Conservation (phyloP, 2,797 vertebrate genomes). For the Pseudocheirus occidentalis region DNA sequence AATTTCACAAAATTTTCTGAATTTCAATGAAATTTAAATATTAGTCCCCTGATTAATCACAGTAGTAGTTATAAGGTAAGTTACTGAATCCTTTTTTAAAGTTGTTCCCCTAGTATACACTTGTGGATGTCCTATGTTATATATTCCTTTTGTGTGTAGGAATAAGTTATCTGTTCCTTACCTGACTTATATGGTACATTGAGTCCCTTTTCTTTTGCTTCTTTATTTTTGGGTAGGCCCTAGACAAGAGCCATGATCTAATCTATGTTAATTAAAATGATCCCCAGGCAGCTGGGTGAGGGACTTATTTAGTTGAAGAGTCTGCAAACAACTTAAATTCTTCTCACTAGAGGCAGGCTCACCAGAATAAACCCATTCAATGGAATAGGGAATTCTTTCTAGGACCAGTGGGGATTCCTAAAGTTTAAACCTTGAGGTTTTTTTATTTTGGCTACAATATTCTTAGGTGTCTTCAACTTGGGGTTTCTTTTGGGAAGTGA, state of each 20-base stretch:
- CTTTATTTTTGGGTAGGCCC: not conserved
- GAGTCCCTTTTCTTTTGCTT: not conserved
- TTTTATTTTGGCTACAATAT: not conserved
- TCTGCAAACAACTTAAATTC: not conserved
- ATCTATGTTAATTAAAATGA: not conserved
- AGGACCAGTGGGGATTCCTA: not conserved
- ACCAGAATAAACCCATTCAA: not conserved
- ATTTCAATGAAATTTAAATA: not conserved
- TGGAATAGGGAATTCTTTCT: not conserved
- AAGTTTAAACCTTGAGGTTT: not conserved
- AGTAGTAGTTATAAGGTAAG: not conserved
- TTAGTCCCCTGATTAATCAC: not conserved
- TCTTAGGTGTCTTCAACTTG: not conserved
- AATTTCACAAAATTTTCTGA: not conserved
- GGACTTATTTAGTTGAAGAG: not conserved
- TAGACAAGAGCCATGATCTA: not conserved
- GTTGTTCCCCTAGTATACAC: not conserved
- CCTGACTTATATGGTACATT: not conserved
- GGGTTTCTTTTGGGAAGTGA: not conserved
- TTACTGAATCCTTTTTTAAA: not conserved
- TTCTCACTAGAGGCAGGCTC: not conserved
- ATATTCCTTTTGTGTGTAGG: not conserved
- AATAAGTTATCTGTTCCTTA: not conserved
- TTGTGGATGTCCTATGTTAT: not conserved
- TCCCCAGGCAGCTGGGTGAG: no score